Base-by-base conservation (phyloP, 64 coral and sea anemone genomes). In the Platygyra sinensis region DNA sequence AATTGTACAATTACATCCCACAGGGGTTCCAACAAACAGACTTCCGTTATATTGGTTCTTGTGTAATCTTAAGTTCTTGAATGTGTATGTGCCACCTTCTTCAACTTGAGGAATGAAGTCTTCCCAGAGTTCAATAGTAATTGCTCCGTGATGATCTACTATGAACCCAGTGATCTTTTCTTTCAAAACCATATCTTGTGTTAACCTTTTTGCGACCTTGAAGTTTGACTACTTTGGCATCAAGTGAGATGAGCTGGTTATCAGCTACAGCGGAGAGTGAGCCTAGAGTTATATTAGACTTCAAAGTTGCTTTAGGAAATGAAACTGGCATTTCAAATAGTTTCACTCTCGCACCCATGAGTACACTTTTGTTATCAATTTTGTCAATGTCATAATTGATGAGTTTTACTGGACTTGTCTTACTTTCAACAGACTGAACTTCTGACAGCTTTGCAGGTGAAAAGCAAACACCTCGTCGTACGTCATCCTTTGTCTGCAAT, bases 291-390 rank as follows among this genome's bases (percentile, higher is more conserved):
- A 46, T 46, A 46, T 46, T 46, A 62, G 72, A 73, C 13, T 24
- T 73, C 72, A 73, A 29, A 10, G 72, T 32, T 73, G 72, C 72
- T 73, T 73, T 73, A 73, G 72, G 72, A 32, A 73, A 73, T 32
- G 72, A 73, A 73, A 73, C 72, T 73, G 72, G 72, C 72, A 73
- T 73, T 30, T 73, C 72, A 73, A 73, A 73, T 73, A 73, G 72
- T 32, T 15, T 73, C 72, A 73, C 72, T 73, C 14, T 73, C 32
- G 72, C 72, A 73, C 25, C 72, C 72, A 73, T 73, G 72, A 73
- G 72, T 73, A 73, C 72, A 73, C 72, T 73, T 73, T 73, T 62
- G 60, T 62, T 14, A 62, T 62, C 60, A 62, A 22, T 62, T 62
- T 16, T 62, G 20, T 62, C 60, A 62, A 62, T 62, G 60, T 62